Evolutionary conservation across 2,888 invertebrate genomes (phyloP).

Genomic region (Torymus tubicola): DNA sequence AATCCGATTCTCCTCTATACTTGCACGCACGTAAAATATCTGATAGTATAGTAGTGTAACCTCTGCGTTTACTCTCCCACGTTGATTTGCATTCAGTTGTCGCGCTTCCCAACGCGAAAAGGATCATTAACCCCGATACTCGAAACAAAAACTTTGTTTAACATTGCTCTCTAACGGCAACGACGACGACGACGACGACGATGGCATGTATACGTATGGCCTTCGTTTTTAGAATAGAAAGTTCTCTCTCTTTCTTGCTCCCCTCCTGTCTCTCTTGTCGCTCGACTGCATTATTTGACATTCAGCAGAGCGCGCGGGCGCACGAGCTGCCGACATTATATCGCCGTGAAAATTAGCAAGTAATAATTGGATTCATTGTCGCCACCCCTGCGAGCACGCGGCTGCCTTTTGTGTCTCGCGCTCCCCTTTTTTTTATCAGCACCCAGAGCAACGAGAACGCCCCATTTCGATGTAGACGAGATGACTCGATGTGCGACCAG

Average conservation of each 20-base stretch:
- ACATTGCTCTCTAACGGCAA: slow-evolving; percentile 33
- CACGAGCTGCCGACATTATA: slow-evolving; percentile 60
- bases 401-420: no score
- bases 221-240: slow-evolving; percentile 67
- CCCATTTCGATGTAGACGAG: no score
- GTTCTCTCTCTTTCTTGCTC: slow-evolving; percentile 60
- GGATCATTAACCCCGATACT: slow-evolving; percentile 15
- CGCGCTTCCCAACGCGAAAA: neutral
- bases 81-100: no score
- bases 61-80: no score
- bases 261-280: slow-evolving; percentile 6
- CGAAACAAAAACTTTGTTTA: slow-evolving; percentile 27
- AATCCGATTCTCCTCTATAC: no score
- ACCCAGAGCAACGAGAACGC: no score
- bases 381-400: slow-evolving; percentile 15
- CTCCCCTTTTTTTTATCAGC: no score
- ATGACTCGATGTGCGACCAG: no score
- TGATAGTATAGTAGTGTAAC: no score
- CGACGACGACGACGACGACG: slow-evolving; percentile 32
- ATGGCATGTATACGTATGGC: neutral
- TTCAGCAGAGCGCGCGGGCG: slow-evolving; percentile 60
- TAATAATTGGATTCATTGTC: slow-evolving; percentile 64
- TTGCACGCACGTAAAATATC: no score
- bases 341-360: slow-evolving; percentile 68
- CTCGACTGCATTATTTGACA: slow-evolving; percentile 68